Evolutionary conservation across 1,140 invertebrate genomes (phyloP).

Genomic region (Dolichoris vasculosae): DNA sequence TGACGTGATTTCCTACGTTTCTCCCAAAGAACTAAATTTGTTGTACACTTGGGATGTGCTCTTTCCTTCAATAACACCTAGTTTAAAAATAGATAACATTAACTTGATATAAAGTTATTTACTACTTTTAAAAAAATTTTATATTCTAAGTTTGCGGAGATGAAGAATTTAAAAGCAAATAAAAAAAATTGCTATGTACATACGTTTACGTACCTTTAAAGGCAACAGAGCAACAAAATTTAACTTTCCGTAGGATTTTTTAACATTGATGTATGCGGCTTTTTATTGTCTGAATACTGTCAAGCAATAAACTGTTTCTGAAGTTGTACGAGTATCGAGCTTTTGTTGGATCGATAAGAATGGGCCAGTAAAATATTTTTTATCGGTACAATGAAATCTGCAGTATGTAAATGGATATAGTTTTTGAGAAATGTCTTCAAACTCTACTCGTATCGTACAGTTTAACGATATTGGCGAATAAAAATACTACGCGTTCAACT

Average conservation of each 20-base stretch:
- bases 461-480: neutral
- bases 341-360: neutral
- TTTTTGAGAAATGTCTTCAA: neutral
- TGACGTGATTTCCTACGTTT: too few species aligned
- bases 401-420: neutral
- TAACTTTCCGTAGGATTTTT: neutral
- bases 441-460: neutral
- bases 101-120: neutral
- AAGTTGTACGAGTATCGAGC: neutral
- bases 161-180: neutral
- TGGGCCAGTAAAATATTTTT: neutral
- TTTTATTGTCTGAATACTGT: neutral
- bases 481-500: too few species aligned
- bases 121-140: neutral
- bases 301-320: slow-evolving; percentile 4
- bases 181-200: neutral
- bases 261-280: neutral
- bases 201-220: neutral
- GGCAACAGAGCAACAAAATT: neutral
- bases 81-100: neutral
- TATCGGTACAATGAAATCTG: neutral
- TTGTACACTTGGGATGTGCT: too few species aligned
- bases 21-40: too few species aligned
- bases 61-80: neutral
- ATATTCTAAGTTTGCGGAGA: neutral